These are phyloP conservation scores for Apodemus agrarius DNA, from an alignment of 2,797 vertebrate species.

Conservation along the genomic window DNA sequence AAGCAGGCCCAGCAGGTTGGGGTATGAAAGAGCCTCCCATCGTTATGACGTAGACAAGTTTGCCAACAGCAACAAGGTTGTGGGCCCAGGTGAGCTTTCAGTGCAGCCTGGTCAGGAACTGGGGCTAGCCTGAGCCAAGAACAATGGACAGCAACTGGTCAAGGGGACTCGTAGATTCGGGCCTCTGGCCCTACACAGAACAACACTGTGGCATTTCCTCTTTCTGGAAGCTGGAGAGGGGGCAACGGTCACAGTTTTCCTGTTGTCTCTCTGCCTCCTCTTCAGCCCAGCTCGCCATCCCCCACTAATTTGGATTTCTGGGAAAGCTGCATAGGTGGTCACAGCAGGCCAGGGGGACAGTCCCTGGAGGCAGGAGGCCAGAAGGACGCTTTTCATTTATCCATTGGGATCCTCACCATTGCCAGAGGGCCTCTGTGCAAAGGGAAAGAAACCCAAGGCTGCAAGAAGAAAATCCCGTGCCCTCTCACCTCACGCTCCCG, in stretches of 20 bases:
- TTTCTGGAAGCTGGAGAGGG: conserved; percentile 16
- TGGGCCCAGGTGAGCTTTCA: neutral
- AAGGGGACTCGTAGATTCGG: neutral
- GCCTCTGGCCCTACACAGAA: neutral
- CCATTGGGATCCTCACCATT: conserved; percentile 16
- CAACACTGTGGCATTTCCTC: neutral
- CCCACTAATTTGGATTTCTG: neutral
- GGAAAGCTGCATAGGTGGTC: neutral
- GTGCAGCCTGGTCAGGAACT: neutral
- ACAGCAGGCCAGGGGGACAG: neutral
- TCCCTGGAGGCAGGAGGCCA: neutral
- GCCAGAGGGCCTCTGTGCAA: conserved; percentile 26
- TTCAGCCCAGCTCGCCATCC: conserved; percentile 35
- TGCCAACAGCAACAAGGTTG: neutral
- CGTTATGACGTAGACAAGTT: neutral
- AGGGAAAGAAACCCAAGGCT: conserved; percentile 47
- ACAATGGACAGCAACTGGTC: conserved; percentile 9
- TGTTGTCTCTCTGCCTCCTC: neutral
- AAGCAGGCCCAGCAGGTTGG: neutral
- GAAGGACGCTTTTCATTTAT: neutral
- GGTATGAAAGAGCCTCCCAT: conserved; percentile 19
- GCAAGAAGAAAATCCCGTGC: conserved; percentile 9
- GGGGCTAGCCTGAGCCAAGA: neutral
- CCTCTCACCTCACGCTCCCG: conserved; percentile 2
- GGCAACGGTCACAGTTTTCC: neutral